These are phyloP conservation scores for Anthoscopus minutus DNA, from an alignment of 2,113 vertebrate genomes.

Conservation along the genomic window DNA sequence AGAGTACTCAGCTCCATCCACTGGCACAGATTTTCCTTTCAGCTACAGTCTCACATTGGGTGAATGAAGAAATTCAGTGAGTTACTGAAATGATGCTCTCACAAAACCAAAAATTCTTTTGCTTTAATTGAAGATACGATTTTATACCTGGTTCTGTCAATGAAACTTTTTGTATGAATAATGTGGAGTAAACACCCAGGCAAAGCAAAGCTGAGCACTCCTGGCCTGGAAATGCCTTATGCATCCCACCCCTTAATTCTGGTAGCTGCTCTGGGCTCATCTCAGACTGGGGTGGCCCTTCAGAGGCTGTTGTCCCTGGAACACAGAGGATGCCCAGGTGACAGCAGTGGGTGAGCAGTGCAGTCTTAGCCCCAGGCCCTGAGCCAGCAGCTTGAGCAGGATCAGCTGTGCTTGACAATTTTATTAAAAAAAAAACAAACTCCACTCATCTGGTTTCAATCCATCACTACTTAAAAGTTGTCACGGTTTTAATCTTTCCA, in stretches of 20 bases:
- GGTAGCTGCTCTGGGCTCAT: not conserved
- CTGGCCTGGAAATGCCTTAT: not conserved
- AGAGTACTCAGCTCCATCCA: not conserved
- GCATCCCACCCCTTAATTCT: not conserved
- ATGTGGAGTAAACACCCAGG: not conserved
- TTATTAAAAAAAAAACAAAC: not conserved
- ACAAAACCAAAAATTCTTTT: not conserved
- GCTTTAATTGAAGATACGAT: not conserved
- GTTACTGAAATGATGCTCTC: not conserved
- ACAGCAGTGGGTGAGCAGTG: fast-evolving
- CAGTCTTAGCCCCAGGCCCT: not conserved
- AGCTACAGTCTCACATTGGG: not conserved
- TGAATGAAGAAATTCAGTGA: not conserved
- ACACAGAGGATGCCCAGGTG: not conserved
- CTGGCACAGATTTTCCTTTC: not conserved
- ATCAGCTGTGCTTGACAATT: not conserved
- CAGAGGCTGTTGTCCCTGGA: not conserved
- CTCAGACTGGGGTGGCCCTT: not conserved
- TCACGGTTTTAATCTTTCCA: not conserved
- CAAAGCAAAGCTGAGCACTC: not conserved
- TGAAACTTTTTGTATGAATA: not conserved
- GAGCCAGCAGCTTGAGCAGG: not conserved
- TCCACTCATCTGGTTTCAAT: not conserved
- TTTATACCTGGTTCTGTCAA: not conserved
- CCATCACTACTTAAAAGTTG: not conserved